Percentiles rank a stretch among this genome's conserved stretches.
Evolutionary conservation across 2,797 vertebrate genomes (phyloP).

Genomic region (Leptodactylus fallax): DNA sequence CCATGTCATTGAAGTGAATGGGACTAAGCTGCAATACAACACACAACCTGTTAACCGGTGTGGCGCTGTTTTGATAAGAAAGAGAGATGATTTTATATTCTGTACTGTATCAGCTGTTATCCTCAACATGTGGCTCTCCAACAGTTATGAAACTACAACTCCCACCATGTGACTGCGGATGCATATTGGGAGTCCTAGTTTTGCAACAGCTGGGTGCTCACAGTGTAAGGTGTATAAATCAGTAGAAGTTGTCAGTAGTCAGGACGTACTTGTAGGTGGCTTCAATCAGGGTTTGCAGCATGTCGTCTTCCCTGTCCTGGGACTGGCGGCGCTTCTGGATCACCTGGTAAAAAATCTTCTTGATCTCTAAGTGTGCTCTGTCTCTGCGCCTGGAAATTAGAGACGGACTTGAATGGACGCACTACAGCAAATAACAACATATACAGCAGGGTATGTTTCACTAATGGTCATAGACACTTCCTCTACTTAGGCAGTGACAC

Average conservation of each 20-base stretch:
- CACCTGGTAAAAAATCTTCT: conserved; percentile 91
- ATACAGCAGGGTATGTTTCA: too few relatives aligned
- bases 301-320: conserved; percentile 84
- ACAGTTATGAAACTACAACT: not conserved
- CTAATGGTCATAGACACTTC: too few relatives aligned
- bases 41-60: too few relatives aligned
- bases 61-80: too few relatives aligned
- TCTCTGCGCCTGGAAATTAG: conserved; percentile 83
- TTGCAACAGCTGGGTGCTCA: not conserved
- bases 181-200: not conserved
- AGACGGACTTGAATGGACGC: not conserved
- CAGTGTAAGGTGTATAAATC: too few relatives aligned
- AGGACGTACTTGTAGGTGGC: conserved; percentile 89
- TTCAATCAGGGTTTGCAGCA: conserved; percentile 94
- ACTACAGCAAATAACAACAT: not conserved
- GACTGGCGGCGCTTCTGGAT: conserved; percentile 89
- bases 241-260: not conserved
- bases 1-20: too few relatives aligned
- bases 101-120: too few relatives aligned
- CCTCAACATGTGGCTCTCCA: too few relatives aligned
- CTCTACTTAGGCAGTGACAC: too few relatives aligned
- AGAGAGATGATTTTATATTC: too few relatives aligned
- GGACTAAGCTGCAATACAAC: too few relatives aligned
- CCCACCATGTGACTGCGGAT: not conserved
- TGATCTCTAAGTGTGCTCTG: conserved; percentile 89